phyloP scores from a whole-genome alignment of 1,140 invertebrate genomes.

The Myzus persicae region DNA sequence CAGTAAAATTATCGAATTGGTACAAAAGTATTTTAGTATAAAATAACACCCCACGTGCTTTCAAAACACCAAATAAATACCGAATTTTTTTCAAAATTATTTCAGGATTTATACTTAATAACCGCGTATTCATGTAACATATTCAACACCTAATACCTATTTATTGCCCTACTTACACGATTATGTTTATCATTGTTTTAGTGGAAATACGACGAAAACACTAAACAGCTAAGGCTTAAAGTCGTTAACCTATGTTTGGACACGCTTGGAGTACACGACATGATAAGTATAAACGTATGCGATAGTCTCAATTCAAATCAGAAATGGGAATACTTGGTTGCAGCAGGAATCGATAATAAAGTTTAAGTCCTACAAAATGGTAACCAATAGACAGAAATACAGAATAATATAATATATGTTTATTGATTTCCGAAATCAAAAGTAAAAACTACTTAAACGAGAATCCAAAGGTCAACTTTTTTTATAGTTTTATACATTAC shows the following conservation, averaged over 20 bases:
- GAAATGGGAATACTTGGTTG: slow-evolving; percentile 53
- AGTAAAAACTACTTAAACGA: slow-evolving; percentile 23
- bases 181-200: slow-evolving; percentile 67
- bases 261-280: slow-evolving; percentile 69
- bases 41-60: too few relatives aligned
- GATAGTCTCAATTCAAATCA: slow-evolving; percentile 43
- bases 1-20: too few relatives aligned
- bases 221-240: slow-evolving; percentile 76
- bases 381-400: not conserved
- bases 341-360: slow-evolving; percentile 6
- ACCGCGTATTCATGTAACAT: not conserved
- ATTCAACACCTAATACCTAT: not conserved
- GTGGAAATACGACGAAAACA: slow-evolving; percentile 76
- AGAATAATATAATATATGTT: not conserved
- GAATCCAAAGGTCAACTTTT: not conserved
- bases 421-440: not conserved
- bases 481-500: not conserved
- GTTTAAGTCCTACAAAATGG: not conserved
- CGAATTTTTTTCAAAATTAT: too few relatives aligned
- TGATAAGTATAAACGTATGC: slow-evolving; percentile 37
- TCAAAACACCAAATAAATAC: too few relatives aligned
- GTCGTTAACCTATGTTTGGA: slow-evolving; percentile 83
- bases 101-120: not conserved
- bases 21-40: too few relatives aligned
- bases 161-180: not conserved